Base-by-base conservation (phyloP, 2,888 invertebrate genomes). In the Calliopum simillimum region DNA sequence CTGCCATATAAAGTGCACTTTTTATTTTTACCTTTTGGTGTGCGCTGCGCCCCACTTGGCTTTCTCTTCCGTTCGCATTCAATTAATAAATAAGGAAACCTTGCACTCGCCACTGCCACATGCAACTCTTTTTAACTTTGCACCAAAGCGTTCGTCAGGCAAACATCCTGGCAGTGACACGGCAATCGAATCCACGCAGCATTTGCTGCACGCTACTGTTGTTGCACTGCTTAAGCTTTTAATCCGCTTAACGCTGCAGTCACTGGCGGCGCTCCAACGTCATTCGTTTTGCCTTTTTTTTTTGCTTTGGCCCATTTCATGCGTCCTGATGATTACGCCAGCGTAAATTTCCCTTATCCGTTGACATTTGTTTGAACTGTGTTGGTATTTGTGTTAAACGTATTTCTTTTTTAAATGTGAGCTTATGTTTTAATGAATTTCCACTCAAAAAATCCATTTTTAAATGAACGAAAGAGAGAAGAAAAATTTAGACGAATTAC, bases 291-390 rank as follows among this genome's bases (percentile, higher is more conserved):
- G 8, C 33, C 8, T 33, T 33, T 33, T 33, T 33, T 33, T 33
- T 8, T 4, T 8, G 33, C 33, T 33, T 33, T 8, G 33, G 33
- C 33, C 33, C 33, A 19, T 14, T 44, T 59, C 11, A 44, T 41
- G 46, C 25, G 21, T 62, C 44, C 46, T 21, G 25, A 14, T 23
- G 23, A 44, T 62, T 62, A n/a, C 21, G 41, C 46, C 62, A 46
- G 14, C 46, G 62, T 62, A 46, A 62, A 62, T 62, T 47, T 62
- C 62, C 62, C 21, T 41, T 62, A 19, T 46, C 44, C 23, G 16
- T 44, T 47, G 46, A 44, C 33, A 33, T 33, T 33, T 8, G 33
- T 8, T 4, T 33, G 6, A 33, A 33, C 8, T 33, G 33, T 33
- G 33, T 33, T 33, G 33, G 33, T 33, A 33, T 33, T 33, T 2